Evolutionary conservation across 1,140 invertebrate species (phyloP).

Genomic region (Anastrepha ludens): DNA sequence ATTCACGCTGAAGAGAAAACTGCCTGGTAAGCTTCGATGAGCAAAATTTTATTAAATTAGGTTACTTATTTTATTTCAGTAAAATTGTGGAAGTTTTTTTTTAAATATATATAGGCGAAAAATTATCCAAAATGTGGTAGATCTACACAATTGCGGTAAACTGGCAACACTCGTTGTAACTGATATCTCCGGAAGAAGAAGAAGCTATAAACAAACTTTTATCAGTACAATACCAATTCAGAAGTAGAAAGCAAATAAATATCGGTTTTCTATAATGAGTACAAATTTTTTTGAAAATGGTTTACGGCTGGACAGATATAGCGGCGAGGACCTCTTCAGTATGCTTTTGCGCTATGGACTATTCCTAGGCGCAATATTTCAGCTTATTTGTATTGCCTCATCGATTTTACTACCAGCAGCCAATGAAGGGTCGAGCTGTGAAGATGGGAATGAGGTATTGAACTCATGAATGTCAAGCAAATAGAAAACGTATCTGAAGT

Average conservation of each 20-base stretch:
- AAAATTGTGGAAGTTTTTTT: no score
- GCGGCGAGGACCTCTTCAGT: slow-evolving; percentile 67
- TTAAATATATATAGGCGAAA: no score
- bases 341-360: slow-evolving; percentile 67
- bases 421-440: neutral
- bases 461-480: neutral
- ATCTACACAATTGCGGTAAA: no score
- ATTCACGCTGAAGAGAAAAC: no score
- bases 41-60: no score
- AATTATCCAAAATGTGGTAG: no score
- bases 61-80: no score
- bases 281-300: neutral
- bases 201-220: neutral
- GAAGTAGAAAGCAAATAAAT: neutral
- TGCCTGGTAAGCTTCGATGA: no score
- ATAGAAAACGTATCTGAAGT: no score
- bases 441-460: slow-evolving; percentile 33
- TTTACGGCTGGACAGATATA: slow-evolving; percentile 63
- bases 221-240: neutral
- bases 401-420: slow-evolving; percentile 56
- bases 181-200: neutral
- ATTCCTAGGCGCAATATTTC: slow-evolving; percentile 68
- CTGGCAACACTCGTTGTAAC: neutral
- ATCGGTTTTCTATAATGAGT: neutral
- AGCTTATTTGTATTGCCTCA: slow-evolving; percentile 66